Evolutionary conservation across 2,797 vertebrate genomes (phyloP).

Genomic region (Phalloptychus januarius): DNA sequence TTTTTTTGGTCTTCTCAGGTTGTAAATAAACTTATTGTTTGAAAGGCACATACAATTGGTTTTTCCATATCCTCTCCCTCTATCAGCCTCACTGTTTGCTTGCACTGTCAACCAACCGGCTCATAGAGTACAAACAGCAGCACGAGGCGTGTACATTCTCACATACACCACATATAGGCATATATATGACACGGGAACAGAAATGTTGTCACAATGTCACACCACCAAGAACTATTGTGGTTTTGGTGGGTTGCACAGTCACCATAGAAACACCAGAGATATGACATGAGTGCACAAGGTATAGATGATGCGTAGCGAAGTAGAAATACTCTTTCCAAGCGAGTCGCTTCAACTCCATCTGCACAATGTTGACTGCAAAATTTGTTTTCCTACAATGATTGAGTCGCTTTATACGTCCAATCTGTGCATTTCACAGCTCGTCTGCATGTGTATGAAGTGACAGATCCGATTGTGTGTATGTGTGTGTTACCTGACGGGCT

Average conservation of each 20-base stretch:
- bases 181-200: background rate
- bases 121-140: background rate
- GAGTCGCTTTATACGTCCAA: background rate
- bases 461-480: slow-evolving; percentile 6
- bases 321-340: background rate
- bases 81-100: background rate
- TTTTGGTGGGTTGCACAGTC: slow-evolving; percentile 24
- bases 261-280: background rate
- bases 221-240: slow-evolving; percentile 19
- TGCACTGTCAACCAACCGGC: background rate
- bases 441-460: background rate
- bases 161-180: slow-evolving; percentile 6
- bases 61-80: background rate
- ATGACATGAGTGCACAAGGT: background rate
- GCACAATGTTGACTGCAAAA: background rate
- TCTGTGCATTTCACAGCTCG: no score
- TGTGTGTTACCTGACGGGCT: slow-evolving; percentile 87
- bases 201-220: slow-evolving; percentile 1
- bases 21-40: background rate
- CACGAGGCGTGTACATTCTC: background rate
- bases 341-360: background rate
- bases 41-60: background rate
- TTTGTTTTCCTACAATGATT: background rate
- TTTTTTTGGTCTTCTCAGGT: background rate
- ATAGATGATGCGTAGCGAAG: background rate